A percentile compares a stretch with the other conserved stretches of the same genome.
These are phyloP conservation scores for Clinocottus analis DNA, from an alignment of 2,113 vertebrate species.

Conservation along the genomic window DNA sequence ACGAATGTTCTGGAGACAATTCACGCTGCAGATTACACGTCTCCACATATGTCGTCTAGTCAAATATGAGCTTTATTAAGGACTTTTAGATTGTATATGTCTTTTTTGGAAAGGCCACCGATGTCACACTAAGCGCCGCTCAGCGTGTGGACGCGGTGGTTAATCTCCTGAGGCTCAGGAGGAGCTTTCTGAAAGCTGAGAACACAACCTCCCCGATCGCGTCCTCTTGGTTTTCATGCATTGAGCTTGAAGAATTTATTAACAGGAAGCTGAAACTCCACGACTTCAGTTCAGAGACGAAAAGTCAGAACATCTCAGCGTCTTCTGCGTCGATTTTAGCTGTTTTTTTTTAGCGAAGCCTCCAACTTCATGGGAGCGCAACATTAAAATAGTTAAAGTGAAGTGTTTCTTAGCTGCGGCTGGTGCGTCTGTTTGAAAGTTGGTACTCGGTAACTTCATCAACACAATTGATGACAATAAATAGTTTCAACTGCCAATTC, in stretches of 20 bases:
- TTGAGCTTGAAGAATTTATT: neutral
- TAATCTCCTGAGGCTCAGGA: neutral
- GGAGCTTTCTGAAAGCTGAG: neutral
- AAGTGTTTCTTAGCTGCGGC: neutral
- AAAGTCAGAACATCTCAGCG: neutral
- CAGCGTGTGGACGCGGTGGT: neutral
- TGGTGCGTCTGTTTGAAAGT: neutral
- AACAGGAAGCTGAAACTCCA: neutral
- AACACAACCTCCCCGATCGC: neutral
- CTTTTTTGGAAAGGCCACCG: neutral
- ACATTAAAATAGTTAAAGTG: neutral
- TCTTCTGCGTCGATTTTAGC: neutral
- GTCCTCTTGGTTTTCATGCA: neutral
- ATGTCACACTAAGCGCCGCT: neutral
- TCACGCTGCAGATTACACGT: neutral
- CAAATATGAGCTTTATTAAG: too few relatives aligned
- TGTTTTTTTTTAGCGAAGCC: neutral
- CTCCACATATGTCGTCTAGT: neutral
- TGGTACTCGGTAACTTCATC: too few relatives aligned
- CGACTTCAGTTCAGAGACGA: neutral
- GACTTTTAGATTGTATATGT: neutral
- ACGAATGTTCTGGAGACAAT: too few relatives aligned
- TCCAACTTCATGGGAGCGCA: neutral
- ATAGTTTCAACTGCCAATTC: too few relatives aligned
- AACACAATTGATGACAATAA: too few relatives aligned